Conservation (phyloP, 2,113 vertebrate genomes). For the Leiothrix lutea region DNA sequence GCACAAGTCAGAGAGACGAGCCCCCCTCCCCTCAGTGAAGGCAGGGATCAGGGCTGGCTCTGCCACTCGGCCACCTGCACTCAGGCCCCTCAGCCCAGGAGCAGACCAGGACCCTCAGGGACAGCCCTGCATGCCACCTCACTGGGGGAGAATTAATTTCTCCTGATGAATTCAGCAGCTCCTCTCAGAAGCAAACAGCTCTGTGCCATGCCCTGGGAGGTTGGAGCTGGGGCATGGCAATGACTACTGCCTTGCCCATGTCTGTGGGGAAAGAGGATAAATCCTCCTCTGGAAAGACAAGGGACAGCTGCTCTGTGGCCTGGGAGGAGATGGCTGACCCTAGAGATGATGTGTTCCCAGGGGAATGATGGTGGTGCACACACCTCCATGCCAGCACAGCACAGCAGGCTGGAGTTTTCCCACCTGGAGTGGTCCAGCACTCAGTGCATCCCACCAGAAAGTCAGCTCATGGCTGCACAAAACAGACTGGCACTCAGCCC, state of each 20-base stretch:
- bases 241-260: neutral
- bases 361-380: neutral
- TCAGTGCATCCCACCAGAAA: neutral
- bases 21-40: accelerated
- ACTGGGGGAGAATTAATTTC: neutral
- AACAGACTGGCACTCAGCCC: neutral
- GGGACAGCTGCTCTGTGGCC: neutral
- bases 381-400: neutral
- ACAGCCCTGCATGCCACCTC: neutral
- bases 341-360: neutral
- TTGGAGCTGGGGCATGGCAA: neutral
- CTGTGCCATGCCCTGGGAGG: neutral
- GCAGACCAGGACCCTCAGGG: accelerated
- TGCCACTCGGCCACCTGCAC: neutral
- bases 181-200: neutral
- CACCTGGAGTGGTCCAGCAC: neutral
- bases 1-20: neutral
- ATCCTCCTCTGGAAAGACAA: neutral
- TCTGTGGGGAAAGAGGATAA: neutral
- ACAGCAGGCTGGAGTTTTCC: neutral
- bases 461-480: neutral
- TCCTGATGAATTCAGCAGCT: neutral
- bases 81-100: neutral
- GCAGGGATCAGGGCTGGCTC: neutral
- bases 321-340: neutral